A percentile compares a stretch with the other conserved stretches of the same genome.
phyloP scores from a whole-genome alignment of 2,888 invertebrate species.

The Escarpia spicata region DNA sequence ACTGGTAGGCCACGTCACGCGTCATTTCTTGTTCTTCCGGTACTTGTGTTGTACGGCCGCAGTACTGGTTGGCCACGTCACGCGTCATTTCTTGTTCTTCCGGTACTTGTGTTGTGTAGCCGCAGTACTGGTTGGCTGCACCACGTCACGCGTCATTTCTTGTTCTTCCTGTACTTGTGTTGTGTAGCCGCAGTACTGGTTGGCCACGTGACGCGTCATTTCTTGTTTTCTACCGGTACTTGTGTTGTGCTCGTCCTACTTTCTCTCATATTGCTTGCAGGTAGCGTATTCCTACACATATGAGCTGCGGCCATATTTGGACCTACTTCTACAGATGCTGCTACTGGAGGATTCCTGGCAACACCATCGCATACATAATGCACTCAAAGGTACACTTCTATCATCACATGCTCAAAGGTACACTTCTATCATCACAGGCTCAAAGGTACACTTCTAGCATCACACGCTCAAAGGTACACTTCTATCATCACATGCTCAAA shows the following conservation, averaged over 20 bases:
- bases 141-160: too few relatives aligned
- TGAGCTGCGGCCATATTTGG: conserved; percentile 91
- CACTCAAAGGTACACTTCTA: conserved; percentile 78
- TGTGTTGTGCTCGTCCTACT: background rate
- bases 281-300: conserved; percentile 89
- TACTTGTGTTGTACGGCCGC: too few relatives aligned
- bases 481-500: background rate
- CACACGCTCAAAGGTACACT: background rate
- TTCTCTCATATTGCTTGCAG: conserved; percentile 66
- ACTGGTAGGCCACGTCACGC: too few relatives aligned
- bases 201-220: background rate
- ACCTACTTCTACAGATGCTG: conserved; percentile 85
- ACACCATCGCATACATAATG: conserved; percentile 90
- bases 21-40: too few relatives aligned
- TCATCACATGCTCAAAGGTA: conserved; percentile 10
- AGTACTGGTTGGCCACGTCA: too few relatives aligned
- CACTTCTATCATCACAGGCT: background rate
- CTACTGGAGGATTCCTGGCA: conserved; percentile 96
- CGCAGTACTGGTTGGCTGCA: too few relatives aligned
- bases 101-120: too few relatives aligned
- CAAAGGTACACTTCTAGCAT: background rate
- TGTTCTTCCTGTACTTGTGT: too few relatives aligned
- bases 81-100: too few relatives aligned
- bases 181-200: too few relatives aligned
- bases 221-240: too few relatives aligned